Evolutionary conservation across 1,140 invertebrate genomes (phyloP).

Genomic region (Papilio xuthus): DNA sequence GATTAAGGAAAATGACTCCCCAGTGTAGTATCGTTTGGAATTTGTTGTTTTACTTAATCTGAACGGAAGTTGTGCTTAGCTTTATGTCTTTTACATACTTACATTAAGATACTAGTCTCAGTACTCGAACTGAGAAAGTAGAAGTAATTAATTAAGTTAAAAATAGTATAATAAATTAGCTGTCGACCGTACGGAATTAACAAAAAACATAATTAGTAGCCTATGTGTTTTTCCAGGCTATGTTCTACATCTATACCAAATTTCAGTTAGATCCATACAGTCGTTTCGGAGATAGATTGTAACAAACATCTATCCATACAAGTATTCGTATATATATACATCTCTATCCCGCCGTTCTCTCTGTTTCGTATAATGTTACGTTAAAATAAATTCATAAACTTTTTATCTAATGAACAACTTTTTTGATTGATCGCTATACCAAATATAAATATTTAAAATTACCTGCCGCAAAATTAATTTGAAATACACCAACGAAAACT

Average conservation of each 20-base stretch:
- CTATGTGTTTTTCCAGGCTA: too few species aligned
- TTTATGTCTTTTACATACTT: background rate
- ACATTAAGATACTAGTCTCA: background rate
- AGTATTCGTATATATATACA: too few species aligned
- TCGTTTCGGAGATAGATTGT: too few species aligned
- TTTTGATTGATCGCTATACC: background rate
- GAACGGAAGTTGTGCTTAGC: slow-evolving; percentile 2
- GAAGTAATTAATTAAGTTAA: too few species aligned
- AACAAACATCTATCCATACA: too few species aligned
- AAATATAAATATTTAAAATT: slow-evolving; percentile 19
- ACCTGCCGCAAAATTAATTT: slow-evolving; percentile 6
- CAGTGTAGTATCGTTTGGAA: background rate
- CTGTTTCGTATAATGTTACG: too few species aligned
- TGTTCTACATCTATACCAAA: too few species aligned
- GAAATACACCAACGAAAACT: background rate
- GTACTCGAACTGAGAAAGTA: background rate
- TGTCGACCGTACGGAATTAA: too few species aligned
- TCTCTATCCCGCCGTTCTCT: too few species aligned
- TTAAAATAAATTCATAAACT: background rate
- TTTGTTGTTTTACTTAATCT: slow-evolving; percentile 23
- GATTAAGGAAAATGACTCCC: slow-evolving; percentile 22
- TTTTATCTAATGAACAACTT: background rate
- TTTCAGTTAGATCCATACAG: too few species aligned
- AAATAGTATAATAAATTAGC: too few species aligned
- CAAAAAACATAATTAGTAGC: too few species aligned